Base-by-base conservation (phyloP, 2,888 invertebrate genomes). In the Pollenia angustigena region DNA sequence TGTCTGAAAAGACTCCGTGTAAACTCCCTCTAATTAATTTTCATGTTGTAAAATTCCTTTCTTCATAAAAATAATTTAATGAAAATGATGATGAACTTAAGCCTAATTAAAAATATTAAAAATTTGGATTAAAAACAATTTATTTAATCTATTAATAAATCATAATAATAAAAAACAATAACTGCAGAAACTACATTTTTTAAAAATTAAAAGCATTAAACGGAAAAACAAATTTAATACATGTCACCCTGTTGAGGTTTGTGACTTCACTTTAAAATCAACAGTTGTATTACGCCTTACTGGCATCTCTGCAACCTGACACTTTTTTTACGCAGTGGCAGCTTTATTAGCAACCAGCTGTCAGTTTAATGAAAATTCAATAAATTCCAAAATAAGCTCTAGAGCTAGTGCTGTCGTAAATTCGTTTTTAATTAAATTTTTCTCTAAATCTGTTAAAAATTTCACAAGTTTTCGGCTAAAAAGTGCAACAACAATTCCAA, bases 341-440 rank as follows among this genome's bases (percentile, higher is more conserved):
- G 9, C 71, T 58, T 42, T 60, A 6, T 42, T 0, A 42, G 1
- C 42, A 50, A 85, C 72, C 81, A 85, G 88, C 88, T 87, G 88
- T 88, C 88, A 88, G 72, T 81, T 85, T 87, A 88, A 88, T 88
- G 88, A 88, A 87, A 89, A 88, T 87, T 88, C 88, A 89, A 89
- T 88, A 89, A 88, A 78, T 83, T 88, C 88, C 88, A 88, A 87
- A 88, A 88, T 87, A 87, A 78, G 81, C 58, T 81, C 80, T 78
- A 68, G 40, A 68, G 64, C 48, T 76, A 75, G 74, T 84, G 87
- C 72, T 86, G 84, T 87, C 81, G 87, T 78, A 68, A 84, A 85
- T 87, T 84, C 76, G 74, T 78, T 82, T 85, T 85, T 82, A 85
- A 85, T 85, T 85, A 79, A 80, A 80, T 64, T 82, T 84, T 81